phyloP scores from a whole-genome alignment of 2,113 vertebrate species.

The Dasypus novemcinctus region DNA sequence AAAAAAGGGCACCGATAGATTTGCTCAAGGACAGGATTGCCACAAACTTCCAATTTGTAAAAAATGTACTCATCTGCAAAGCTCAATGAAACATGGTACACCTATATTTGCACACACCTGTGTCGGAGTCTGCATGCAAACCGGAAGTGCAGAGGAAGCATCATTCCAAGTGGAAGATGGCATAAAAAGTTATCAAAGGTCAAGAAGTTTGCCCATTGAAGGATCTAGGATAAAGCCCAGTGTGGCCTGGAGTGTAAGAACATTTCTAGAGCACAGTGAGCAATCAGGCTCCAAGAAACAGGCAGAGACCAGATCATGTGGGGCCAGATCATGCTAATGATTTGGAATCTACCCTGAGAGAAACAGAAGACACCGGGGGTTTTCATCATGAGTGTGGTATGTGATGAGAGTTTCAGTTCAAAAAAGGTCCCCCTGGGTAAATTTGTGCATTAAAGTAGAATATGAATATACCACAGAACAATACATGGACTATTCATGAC shows the following conservation, averaged over 20 bases:
- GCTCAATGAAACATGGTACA: too few relatives aligned
- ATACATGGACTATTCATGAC: too few relatives aligned
- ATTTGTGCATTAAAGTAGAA: accelerated
- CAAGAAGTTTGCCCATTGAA: accelerated
- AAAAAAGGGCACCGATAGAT: too few relatives aligned
- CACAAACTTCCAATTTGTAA: too few relatives aligned
- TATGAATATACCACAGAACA: neutral
- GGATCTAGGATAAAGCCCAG: neutral
- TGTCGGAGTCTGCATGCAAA: neutral
- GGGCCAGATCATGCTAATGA: too few relatives aligned
- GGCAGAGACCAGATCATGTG: neutral
- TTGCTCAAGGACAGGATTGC: too few relatives aligned
- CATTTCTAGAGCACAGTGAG: neutral
- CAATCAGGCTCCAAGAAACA: neutral
- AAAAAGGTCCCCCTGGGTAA: too few relatives aligned
- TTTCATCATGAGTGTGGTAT: accelerated
- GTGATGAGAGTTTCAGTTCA: too few relatives aligned
- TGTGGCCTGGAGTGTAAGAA: neutral
- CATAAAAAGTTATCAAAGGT: neutral
- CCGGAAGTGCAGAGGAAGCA: accelerated
- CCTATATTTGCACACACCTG: neutral
- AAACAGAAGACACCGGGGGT: neutral
- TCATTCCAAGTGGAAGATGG: too few relatives aligned
- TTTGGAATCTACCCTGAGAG: neutral
- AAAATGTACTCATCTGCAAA: too few relatives aligned